Conservation (phyloP, 37 sponge, comb jelly and placozoan species). For the Chondrosia reniformis region DNA sequence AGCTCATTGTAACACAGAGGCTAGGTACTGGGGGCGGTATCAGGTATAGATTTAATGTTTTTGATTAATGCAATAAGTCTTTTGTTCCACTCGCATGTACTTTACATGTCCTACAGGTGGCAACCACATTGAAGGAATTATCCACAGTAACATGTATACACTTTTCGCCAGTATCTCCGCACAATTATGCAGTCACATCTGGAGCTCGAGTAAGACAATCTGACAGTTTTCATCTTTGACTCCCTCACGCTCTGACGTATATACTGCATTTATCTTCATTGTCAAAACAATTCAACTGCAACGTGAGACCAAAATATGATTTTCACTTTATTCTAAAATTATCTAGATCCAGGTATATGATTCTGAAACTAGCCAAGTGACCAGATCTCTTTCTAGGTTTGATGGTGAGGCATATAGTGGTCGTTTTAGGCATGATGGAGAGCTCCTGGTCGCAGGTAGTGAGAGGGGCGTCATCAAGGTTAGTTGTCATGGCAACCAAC, state of each 20-base stretch:
- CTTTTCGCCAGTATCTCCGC: conserved; percentile 67
- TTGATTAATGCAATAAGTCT: background rate
- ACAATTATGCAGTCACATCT: conserved; percentile 87
- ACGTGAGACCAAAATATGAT: background rate
- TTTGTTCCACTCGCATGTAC: background rate
- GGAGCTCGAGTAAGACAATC: conserved; percentile 52
- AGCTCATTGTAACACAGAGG: conserved; percentile 37
- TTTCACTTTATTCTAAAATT: background rate
- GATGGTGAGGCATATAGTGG: conserved; percentile 79
- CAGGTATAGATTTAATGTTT: conserved; percentile 29
- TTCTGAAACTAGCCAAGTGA: conserved; percentile 47
- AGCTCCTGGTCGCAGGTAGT: conserved; percentile 81
- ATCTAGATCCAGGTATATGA: conserved; percentile 80
- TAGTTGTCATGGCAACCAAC: no score
- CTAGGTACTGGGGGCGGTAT: conserved; percentile 69
- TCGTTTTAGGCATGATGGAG: conserved; percentile 80
- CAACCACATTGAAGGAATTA: conserved; percentile 67
- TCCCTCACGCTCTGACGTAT: background rate
- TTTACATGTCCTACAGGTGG: conserved; percentile 47
- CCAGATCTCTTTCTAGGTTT: conserved; percentile 72
- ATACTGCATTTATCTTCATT: background rate
- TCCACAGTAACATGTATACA: conserved; percentile 60
- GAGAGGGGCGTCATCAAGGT: conserved; percentile 86
- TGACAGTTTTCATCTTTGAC: background rate
- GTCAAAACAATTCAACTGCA: background rate